Percentiles rank a stretch among this genome's conserved stretches.
These are phyloP conservation scores for Hystrix cristata DNA, from an alignment of 2,113 vertebrate species.

Conservation along the genomic window DNA sequence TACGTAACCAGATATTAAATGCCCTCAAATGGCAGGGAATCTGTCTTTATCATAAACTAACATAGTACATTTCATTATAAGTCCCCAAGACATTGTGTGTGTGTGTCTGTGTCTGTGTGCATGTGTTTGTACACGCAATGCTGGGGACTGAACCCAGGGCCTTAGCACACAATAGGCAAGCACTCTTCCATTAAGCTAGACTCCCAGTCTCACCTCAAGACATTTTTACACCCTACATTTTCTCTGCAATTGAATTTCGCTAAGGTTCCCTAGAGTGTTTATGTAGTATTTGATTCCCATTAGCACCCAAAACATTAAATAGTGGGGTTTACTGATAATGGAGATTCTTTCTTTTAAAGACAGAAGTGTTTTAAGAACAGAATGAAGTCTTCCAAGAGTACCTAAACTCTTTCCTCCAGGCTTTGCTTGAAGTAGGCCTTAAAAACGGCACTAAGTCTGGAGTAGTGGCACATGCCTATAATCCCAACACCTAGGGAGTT, in stretches of 20 bases:
- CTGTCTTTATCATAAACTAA: neutral
- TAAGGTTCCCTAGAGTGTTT: neutral
- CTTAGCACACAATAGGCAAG: neutral
- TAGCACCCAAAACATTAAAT: slow-evolving; percentile 32
- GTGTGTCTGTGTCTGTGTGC: neutral
- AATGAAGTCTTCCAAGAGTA: neutral
- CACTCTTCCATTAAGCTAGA: neutral
- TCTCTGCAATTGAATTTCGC: slow-evolving; percentile 36
- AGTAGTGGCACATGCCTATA: neutral
- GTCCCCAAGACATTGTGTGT: neutral
- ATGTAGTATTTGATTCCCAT: neutral
- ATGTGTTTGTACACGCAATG: neutral
- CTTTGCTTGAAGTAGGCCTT: slow-evolving; percentile 23
- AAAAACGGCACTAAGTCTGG: neutral
- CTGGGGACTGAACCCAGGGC: neutral
- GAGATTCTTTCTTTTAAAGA: neutral
- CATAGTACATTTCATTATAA: neutral
- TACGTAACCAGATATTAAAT: neutral
- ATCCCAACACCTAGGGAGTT: neutral
- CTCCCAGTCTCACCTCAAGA: neutral
- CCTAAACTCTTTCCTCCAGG: neutral
- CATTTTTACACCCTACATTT: neutral
- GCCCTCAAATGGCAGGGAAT: neutral
- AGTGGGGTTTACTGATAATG: neutral
- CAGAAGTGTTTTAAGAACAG: slow-evolving; percentile 2